Evolutionary conservation across 2,113 vertebrate species (phyloP).

Genomic region (Salvelinus sp.): DNA sequence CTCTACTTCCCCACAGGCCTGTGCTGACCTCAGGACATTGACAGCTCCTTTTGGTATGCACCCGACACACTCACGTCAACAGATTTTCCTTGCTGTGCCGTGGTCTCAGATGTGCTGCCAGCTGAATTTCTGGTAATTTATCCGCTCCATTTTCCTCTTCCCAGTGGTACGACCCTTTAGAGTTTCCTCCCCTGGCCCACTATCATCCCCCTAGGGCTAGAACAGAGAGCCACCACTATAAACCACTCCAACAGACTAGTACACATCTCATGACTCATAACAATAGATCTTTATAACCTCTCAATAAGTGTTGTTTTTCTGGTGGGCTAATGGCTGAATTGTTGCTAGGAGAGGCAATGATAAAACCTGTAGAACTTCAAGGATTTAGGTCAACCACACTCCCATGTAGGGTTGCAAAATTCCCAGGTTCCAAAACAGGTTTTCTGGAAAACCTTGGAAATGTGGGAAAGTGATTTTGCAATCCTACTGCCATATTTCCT

Average conservation of each 20-base stretch:
- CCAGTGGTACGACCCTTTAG: background rate
- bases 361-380: no score
- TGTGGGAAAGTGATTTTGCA: no score
- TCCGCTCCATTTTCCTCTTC: background rate
- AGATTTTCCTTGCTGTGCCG: no score
- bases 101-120: constrained; percentile 6
- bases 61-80: no score
- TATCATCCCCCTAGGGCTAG: background rate
- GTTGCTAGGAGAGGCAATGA: constrained; percentile 11
- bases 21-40: background rate
- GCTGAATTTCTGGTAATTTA: constrained; percentile 2
- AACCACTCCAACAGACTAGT: background rate
- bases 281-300: no score
- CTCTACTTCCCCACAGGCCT: background rate
- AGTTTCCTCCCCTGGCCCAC: background rate
- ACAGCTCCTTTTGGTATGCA: background rate
- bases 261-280: background rate
- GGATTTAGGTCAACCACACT: no score
- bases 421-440: no score
- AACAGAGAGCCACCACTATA: background rate
- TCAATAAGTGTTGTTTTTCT: background rate
- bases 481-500: no score
- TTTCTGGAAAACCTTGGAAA: no score
- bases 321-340: constrained; percentile 2
- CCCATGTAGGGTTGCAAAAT: no score